Percentiles rank a stretch among this genome's conserved stretches.
phyloP scores from a whole-genome alignment of 2,113 vertebrate species.

The Hypocryptadius cinnamomeus region DNA sequence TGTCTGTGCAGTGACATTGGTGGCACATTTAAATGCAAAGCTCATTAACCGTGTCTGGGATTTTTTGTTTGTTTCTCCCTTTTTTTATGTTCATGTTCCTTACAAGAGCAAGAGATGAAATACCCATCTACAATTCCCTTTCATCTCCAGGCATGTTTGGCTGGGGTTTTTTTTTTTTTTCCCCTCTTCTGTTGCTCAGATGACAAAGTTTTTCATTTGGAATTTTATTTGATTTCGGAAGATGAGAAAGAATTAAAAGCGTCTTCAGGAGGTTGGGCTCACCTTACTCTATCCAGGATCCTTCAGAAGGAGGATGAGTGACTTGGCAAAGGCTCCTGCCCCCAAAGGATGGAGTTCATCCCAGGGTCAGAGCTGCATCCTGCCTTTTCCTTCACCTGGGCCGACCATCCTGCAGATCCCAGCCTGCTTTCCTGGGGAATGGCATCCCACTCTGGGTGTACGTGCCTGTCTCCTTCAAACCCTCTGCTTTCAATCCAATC shows the following conservation, averaged over 20 bases:
- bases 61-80: not conserved
- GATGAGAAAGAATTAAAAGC: slow-evolving; percentile 35
- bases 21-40: slow-evolving; percentile 44
- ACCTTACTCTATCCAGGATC: not conserved
- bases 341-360: not conserved
- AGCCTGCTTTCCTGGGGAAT: accelerated
- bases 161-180: accelerated
- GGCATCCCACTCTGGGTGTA: accelerated
- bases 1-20: not conserved
- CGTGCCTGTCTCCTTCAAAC: not conserved
- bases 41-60: slow-evolving; percentile 38
- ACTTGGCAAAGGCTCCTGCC: not conserved
- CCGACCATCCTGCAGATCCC: not conserved
- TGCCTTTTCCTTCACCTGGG: not conserved
- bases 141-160: not conserved
- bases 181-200: not conserved
- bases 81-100: not conserved
- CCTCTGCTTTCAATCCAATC: not conserved
- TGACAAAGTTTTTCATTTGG: slow-evolving; percentile 35
- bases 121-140: slow-evolving; percentile 8
- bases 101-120: slow-evolving; percentile 26
- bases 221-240: slow-evolving; percentile 34
- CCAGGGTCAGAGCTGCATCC: not conserved
- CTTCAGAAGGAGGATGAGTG: not conserved
- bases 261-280: not conserved